Percentiles rank a stretch among this genome's conserved stretches.
phyloP scores from a whole-genome alignment of 2,113 vertebrate species.

The Cavia porcellus region DNA sequence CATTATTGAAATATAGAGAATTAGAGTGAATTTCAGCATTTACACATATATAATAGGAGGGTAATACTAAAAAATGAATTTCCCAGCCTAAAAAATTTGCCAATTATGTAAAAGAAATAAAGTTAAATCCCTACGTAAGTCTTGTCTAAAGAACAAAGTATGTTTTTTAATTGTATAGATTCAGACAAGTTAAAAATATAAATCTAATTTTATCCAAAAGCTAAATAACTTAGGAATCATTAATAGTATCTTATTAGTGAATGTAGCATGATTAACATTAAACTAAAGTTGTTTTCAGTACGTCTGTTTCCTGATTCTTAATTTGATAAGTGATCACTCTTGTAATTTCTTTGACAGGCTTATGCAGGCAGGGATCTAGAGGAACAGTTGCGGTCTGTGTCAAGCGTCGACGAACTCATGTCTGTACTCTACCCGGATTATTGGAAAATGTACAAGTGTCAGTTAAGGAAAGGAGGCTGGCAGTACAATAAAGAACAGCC shows the following conservation, averaged over 20 bases:
- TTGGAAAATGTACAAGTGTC: conserved; percentile 97
- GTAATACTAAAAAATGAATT: neutral
- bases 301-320: neutral
- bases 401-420: conserved; percentile 98
- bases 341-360: conserved; percentile 88
- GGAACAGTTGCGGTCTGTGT: conserved; percentile 94
- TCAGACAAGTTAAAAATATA: neutral
- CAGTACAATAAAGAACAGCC: conserved; percentile 85
- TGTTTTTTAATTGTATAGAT: neutral
- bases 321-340: conserved; percentile 56
- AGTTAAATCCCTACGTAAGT: neutral
- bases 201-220: neutral
- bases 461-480: conserved; percentile 90
- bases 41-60: neutral
- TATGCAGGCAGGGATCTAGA: conserved; percentile 92
- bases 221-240: neutral
- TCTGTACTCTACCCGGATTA: conserved; percentile 95
- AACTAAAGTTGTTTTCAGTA: neutral
- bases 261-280: neutral
- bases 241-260: neutral
- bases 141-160: neutral
- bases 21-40: neutral
- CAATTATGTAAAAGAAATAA: neutral
- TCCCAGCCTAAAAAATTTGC: neutral
- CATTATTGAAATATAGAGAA: neutral